Evolutionary conservation across 1,140 invertebrate genomes (phyloP), one percentile per base, ranked within the genome.

Genomic region (Drosophila sulfurigaster): DNA sequence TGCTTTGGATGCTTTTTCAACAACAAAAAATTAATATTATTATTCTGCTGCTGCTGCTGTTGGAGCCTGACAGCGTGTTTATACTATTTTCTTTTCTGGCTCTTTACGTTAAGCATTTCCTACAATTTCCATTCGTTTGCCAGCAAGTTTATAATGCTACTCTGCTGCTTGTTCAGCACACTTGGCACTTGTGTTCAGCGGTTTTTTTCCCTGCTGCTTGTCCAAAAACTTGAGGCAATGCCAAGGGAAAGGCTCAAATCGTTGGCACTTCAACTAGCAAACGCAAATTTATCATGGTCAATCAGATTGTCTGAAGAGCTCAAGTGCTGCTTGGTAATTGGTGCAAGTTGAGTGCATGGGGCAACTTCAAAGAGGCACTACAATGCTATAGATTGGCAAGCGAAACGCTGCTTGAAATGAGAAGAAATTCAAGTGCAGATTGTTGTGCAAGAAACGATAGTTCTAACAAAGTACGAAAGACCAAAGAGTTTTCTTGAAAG

Each of bases 231-330:
- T 74, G 56, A 58, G 10, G 49, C 76, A 79, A 65, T 82, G 76
- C 67, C 83, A 79, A 52, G 66, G 43, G 57, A 65, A 65, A 54
- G 58, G 60, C 75, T 78, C 63, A 54, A 54, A 54, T 54, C 51
- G 28, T 32, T n/a, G 25, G 48, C 76, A 45, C 63, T 59, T 62
- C 20, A 83, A 72, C 56, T 60, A 64, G 63, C 70, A 59, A 25
- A 73, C 67, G 65, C 49, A 77, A 77, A 83, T 83, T 76, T 68
- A 72, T 72, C 57, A 58, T 71, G 67, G 65, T 76, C 75, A 58
- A 52, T 60, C 57, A 52, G 13, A 60, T 48, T 62, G 38, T 41
- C 11, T 46, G 45, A 15, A 41, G 20, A 63, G 54, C 66, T 52
- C 25, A 46, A 43, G 46, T 15, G 35, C 48, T 15, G 13, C 0